Conservation (phyloP, 2,797 vertebrate species). For the Myiotriccus ornatus region DNA sequence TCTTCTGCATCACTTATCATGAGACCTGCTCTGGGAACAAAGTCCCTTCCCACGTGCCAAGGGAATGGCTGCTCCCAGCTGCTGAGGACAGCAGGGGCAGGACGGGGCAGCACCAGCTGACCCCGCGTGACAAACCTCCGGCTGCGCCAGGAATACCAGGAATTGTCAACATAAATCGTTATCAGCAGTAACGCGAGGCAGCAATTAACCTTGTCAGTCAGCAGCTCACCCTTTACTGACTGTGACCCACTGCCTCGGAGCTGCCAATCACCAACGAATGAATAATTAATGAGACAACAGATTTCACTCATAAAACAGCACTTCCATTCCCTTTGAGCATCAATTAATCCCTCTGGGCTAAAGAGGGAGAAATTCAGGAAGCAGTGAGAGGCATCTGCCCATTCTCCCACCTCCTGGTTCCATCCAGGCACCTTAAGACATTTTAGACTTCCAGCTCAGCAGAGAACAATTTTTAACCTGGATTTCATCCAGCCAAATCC, state of each 20-base stretch:
- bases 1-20: not conserved
- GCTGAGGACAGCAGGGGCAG: not conserved
- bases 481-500: not conserved
- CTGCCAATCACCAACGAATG: slow-evolving; percentile 31
- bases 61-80: fast-evolving
- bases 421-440: not conserved
- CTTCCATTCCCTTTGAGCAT: not conserved
- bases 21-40: not conserved
- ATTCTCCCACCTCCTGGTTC: not conserved
- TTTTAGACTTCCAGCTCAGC: not conserved
- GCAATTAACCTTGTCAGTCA: slow-evolving; percentile 61
- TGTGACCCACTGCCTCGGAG: not conserved
- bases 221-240: not conserved
- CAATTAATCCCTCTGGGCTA: not conserved
- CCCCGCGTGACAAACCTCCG: not conserved
- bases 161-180: slow-evolving; percentile 31
- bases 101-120: not conserved
- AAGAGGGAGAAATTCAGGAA: not conserved
- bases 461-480: not conserved
- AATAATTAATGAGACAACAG: slow-evolving; percentile 49
- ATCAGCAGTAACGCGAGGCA: not conserved
- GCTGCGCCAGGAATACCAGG: not conserved
- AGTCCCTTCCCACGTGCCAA: not conserved
- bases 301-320: not conserved
- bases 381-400: not conserved